phyloP scores from a whole-genome alignment of 2,888 invertebrate genomes.

The Azorinus chamasolen region DNA sequence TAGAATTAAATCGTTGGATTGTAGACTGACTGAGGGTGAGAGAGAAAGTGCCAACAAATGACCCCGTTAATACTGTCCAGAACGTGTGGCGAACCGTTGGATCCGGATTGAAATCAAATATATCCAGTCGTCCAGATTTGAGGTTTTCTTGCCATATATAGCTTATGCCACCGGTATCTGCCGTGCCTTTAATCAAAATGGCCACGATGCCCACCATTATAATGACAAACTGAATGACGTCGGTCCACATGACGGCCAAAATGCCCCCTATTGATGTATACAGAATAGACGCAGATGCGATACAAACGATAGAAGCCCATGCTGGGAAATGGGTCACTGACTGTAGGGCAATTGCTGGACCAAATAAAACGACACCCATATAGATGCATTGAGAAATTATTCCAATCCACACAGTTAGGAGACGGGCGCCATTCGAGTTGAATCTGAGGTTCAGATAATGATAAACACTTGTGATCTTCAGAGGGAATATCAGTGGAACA shows the following conservation, averaged over 20 bases:
- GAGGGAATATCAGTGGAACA: constrained; percentile 72
- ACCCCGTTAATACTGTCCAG: constrained; percentile 66
- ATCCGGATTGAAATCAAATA: constrained; percentile 65
- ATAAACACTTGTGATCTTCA: constrained; percentile 75
- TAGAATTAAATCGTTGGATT: constrained; percentile 71
- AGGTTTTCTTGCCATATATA: constrained; percentile 21
- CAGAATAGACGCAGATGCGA: constrained; percentile 51
- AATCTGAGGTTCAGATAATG: constrained; percentile 72
- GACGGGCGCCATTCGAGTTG: constrained; percentile 54
- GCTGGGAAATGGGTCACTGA: constrained; percentile 60
- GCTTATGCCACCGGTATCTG: constrained; percentile 40
- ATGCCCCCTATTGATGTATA: constrained; percentile 64
- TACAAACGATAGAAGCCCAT: constrained; percentile 54
- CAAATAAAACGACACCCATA: constrained; percentile 70
- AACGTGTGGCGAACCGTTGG: constrained; percentile 71
- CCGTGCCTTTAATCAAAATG: constrained; percentile 39
- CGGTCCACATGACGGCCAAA: constrained; percentile 49
- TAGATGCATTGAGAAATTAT: constrained; percentile 66
- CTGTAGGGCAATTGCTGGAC: constrained; percentile 70
- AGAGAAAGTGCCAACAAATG: constrained; percentile 63
- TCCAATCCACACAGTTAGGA: constrained; percentile 65
- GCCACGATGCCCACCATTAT: constrained; percentile 42
- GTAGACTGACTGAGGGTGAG: constrained; percentile 70
- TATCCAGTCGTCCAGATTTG: constrained; percentile 33
- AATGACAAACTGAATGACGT: constrained; percentile 47